These are phyloP conservation scores for Uria aalge DNA, from an alignment of 2,113 vertebrate genomes.

Conservation along the genomic window DNA sequence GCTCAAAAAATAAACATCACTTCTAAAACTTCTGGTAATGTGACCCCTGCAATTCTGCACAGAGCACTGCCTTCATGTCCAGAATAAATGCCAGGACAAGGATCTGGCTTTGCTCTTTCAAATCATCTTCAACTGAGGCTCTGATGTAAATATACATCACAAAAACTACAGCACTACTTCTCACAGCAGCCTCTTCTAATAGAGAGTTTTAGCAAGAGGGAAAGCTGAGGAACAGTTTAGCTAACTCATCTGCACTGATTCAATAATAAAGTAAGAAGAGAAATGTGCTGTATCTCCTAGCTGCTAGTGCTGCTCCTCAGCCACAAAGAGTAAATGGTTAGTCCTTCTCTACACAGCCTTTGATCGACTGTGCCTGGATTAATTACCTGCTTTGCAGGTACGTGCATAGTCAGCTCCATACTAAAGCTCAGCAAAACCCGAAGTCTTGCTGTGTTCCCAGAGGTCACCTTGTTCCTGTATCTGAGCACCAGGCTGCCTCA, in stretches of 20 bases:
- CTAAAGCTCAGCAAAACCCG: background rate
- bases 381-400: background rate
- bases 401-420: rapidly evolving
- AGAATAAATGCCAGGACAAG: background rate
- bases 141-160: background rate
- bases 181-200: background rate
- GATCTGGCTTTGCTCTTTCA: background rate
- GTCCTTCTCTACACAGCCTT: background rate
- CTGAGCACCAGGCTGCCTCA: background rate
- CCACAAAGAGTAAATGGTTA: background rate
- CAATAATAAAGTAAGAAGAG: background rate
- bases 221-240: background rate
- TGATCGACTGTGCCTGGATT: background rate
- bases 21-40: background rate
- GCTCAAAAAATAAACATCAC: background rate
- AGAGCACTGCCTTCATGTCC: background rate
- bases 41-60: background rate
- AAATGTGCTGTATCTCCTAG: background rate
- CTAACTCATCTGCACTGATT: background rate
- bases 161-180: background rate
- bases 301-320: background rate
- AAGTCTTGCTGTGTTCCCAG: background rate
- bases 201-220: background rate
- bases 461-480: background rate
- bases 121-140: background rate